Evolutionary conservation across 2,113 vertebrate genomes (phyloP).

Genomic region (Dolichallabes microphthalmus): DNA sequence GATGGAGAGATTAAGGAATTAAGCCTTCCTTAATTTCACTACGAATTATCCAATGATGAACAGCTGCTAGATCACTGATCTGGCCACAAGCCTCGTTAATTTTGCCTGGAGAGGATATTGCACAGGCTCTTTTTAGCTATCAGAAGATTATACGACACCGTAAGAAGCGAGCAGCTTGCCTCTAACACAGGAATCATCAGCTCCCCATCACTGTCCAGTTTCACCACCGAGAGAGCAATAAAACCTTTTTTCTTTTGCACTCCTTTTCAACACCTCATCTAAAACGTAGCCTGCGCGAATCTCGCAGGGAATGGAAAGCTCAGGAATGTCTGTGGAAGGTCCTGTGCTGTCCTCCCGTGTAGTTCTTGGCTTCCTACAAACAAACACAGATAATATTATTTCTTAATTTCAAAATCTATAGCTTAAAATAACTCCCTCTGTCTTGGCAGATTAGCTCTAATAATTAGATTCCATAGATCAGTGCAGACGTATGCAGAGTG

Average conservation of each 20-base stretch:
- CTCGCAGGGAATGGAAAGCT: constrained; percentile 49
- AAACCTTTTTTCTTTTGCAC: constrained; percentile 40
- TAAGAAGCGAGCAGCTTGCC: constrained; percentile 45
- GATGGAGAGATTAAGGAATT: neutral
- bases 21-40: neutral
- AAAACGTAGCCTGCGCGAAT: constrained; percentile 25
- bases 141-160: constrained; percentile 51
- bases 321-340: constrained; percentile 59
- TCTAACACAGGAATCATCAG: constrained; percentile 56
- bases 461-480: neutral
- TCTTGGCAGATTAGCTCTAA: neutral
- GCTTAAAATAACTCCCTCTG: neutral
- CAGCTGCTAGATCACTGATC: neutral
- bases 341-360: constrained; percentile 39
- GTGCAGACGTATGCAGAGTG: neutral
- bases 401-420: constrained; percentile 52
- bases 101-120: constrained; percentile 20
- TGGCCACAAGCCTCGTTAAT: neutral
- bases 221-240: constrained; percentile 48
- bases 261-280: constrained; percentile 55
- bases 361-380: constrained; percentile 42
- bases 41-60: neutral
- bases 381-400: constrained; percentile 48
- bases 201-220: constrained; percentile 57
- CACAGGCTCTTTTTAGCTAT: constrained; percentile 55